phyloP scores from a whole-genome alignment of 2,888 invertebrate genomes.

The Nomada hirtipes region DNA sequence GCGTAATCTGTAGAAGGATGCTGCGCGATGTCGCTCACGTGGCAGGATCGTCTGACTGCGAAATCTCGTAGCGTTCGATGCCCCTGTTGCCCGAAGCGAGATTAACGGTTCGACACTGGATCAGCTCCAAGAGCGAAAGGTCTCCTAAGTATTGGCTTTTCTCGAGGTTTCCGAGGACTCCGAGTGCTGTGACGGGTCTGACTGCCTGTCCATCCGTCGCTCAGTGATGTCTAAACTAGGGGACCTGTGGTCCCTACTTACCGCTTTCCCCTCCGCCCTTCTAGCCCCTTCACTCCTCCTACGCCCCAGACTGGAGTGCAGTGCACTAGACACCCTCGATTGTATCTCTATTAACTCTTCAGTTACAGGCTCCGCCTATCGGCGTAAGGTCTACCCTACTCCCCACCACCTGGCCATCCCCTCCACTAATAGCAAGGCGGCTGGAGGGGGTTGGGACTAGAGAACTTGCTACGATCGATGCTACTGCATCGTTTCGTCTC shows the following conservation, averaged over 20 bases:
- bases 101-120: slow-evolving; percentile 55
- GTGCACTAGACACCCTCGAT: slow-evolving; percentile 83
- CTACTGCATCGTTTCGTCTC: slow-evolving; percentile 54
- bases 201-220: slow-evolving; percentile 84
- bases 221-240: slow-evolving; percentile 84
- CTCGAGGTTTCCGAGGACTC: slow-evolving; percentile 81
- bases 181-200: slow-evolving; percentile 84
- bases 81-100: slow-evolving; percentile 36
- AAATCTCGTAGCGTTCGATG: slow-evolving; percentile 13
- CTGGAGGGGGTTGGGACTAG: slow-evolving; percentile 55
- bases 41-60: slow-evolving; percentile 5
- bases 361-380: slow-evolving; percentile 78
- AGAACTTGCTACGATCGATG: slow-evolving; percentile 68
- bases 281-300: slow-evolving; percentile 79
- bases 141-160: slow-evolving; percentile 75
- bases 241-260: slow-evolving; percentile 82
- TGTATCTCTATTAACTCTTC: slow-evolving; percentile 84
- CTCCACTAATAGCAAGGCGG: slow-evolving; percentile 42
- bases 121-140: slow-evolving; percentile 55
- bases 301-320: slow-evolving; percentile 77
- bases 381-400: slow-evolving; percentile 68
- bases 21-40: slow-evolving; percentile 28
- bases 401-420: slow-evolving; percentile 58
- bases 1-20: slow-evolving; percentile 6
- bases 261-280: slow-evolving; percentile 71